A percentile compares a stretch with the other conserved stretches of the same genome.
Conservation (phyloP, 2,888 invertebrate species). For the Cecidostiba fungosa region DNA sequence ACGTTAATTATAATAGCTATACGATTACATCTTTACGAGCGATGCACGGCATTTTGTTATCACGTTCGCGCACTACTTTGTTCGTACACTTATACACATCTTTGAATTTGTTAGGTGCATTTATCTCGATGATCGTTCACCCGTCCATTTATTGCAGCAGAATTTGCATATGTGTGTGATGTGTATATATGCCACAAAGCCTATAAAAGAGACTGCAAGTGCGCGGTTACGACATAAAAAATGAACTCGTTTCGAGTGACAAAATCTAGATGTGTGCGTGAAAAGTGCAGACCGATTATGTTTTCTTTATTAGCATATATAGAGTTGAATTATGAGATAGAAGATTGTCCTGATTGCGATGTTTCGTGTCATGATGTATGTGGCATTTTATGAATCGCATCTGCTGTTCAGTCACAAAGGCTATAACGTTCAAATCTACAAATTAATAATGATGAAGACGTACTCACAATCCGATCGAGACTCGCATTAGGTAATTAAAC, state of each 20-base stretch:
- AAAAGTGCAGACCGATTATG: not conserved
- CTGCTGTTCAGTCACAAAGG: too few species aligned
- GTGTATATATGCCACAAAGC: too few species aligned
- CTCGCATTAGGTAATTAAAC: too few species aligned
- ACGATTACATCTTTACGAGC: constrained; percentile 11
- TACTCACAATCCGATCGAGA: too few species aligned
- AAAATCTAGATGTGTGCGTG: not conserved
- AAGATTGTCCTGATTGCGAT: not conserved
- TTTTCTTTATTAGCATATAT: not conserved
- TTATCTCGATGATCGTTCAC: constrained; percentile 40
- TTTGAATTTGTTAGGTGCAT: constrained; percentile 28
- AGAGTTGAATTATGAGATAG: not conserved
- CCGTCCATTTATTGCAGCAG: not conserved
- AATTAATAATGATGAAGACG: too few species aligned
- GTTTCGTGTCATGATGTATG: not conserved
- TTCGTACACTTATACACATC: not conserved
- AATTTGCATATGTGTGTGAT: too few species aligned
- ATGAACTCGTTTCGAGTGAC: not conserved
- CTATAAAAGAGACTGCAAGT: not conserved
- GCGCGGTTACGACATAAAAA: not conserved
- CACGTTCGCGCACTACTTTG: not conserved
- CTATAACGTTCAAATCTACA: too few species aligned
- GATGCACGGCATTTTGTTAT: not conserved
- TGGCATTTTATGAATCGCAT: not conserved
- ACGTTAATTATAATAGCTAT: not conserved